Evolutionary conservation across 2,113 vertebrate species (phyloP), one percentile per base, ranked within the genome.

Genomic region (Vombatus ursinus): DNA sequence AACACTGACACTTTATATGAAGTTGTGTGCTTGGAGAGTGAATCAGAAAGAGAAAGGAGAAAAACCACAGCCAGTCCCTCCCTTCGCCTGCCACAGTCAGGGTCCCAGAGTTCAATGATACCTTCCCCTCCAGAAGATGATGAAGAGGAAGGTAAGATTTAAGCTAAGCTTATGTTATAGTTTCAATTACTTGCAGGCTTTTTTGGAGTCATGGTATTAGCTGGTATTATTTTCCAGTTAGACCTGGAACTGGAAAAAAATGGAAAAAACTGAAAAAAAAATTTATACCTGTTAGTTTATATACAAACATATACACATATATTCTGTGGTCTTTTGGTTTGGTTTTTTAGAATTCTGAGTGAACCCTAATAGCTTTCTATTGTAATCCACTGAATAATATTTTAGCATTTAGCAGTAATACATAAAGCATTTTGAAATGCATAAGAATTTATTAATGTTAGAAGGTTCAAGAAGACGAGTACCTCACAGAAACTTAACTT

Each of bases 61-160:
- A 99, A 99, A 99, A 99, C 99, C 31, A 99, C 99, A 26, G 99
- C 99, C 31, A 99, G 99, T 96, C 99, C 99, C 12, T 99, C 98
- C 19, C 98, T 99, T 44, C 98, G 99, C 68, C 98, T 99, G 92
- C 98, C 99, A 1, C 98, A 99, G 89, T 98, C 99, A 0, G 99
- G 99, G 0, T 99, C 99, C 0, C 99, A 99, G 89, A 99, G 99
- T 77, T 99, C 99, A 3, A 99, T 98, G 98, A 99, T 99, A 93
- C 99, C 99, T 3, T 99, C 99, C 31, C 99, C 99, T 49, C 99
- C 99, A 0, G 99, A 99, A 96, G 99, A 99, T 92, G 99, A 99
- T 53, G 99, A 99, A 96, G 99, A 99, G 95, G 99, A 99, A 99
- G 99, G 99, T 99, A 96, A 98, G 97, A 28, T 54, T 3, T 50